Evolutionary conservation across 23 tunicate species (phyloP).

Genomic region (Aplidium turbinatum): DNA sequence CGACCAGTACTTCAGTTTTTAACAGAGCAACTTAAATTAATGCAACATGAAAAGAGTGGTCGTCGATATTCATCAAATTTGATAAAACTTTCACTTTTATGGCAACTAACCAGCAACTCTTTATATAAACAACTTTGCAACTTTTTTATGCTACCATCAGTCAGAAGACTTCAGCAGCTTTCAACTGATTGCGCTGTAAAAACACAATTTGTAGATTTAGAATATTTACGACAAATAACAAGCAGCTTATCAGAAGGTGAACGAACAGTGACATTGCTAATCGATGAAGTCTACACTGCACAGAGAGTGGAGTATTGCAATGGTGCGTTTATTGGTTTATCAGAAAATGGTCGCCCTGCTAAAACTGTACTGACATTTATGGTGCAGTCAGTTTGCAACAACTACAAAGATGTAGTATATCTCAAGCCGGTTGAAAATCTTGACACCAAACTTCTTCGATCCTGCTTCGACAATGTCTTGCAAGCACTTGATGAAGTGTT

Average conservation of each 20-base stretch:
- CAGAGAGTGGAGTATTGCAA: constrained; percentile 30
- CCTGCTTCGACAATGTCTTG: constrained; percentile 10
- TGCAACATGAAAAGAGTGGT: background rate
- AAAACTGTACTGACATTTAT: constrained; percentile 26
- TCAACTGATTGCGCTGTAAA: constrained; percentile 6
- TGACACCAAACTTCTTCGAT: constrained; percentile 22
- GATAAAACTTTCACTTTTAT: constrained; percentile 9
- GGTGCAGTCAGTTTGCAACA: constrained; percentile 24
- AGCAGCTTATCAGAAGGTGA: background rate
- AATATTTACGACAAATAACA: constrained; percentile 17
- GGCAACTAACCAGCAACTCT: constrained; percentile 11
- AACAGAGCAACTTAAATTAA: background rate
- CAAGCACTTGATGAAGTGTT: constrained; percentile 10
- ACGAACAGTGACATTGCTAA: background rate
- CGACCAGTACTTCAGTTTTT: background rate
- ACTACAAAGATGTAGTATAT: constrained; percentile 16
- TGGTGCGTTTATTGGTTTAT: constrained; percentile 22
- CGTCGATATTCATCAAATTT: constrained; percentile 8
- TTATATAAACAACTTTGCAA: background rate
- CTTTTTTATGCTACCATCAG: constrained; percentile 5
- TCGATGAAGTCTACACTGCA: constrained; percentile 30
- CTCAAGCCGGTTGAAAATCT: constrained; percentile 19
- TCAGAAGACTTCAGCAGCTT: constrained; percentile 22
- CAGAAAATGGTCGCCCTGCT: constrained; percentile 18
- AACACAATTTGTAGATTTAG: constrained; percentile 1